A percentile compares a stretch with the other conserved stretches of the same genome.
phyloP scores from a whole-genome alignment of 2,797 vertebrate species.

The Hippoglossus hippoglossus region DNA sequence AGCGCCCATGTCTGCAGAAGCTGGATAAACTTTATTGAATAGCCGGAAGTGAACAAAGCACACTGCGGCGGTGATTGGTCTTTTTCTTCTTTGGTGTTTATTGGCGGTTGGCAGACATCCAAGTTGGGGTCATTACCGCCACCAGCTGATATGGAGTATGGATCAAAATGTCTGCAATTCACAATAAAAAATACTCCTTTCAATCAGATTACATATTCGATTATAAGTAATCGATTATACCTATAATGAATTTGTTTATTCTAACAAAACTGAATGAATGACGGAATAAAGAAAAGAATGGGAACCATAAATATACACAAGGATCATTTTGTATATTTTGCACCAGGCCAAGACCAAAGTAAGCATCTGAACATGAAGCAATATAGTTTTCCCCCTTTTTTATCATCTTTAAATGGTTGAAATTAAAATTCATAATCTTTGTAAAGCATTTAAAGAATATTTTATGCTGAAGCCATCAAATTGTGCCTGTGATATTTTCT shows the following conservation, averaged over 20 bases:
- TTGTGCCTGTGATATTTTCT: too few species aligned
- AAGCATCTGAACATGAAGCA: background rate
- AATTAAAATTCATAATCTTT: background rate
- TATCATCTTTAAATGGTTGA: background rate
- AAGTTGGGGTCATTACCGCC: too few species aligned
- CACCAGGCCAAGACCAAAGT: background rate
- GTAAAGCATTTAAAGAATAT: too few species aligned
- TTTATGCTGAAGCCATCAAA: too few species aligned
- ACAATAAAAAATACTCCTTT: too few species aligned
- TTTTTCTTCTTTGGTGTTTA: background rate
- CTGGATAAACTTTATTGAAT: conserved; percentile 66
- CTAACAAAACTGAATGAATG: background rate
- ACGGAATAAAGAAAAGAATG: background rate
- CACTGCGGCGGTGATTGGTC: conserved; percentile 50
- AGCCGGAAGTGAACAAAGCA: conserved; percentile 38
- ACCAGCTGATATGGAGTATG: too few species aligned
- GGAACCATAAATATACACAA: too few species aligned
- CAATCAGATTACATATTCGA: too few species aligned
- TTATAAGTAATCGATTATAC: too few species aligned
- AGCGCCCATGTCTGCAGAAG: conserved; percentile 77
- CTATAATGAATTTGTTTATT: background rate
- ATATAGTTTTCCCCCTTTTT: background rate
- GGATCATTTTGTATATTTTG: background rate
- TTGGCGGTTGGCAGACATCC: too few species aligned
- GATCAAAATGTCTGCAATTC: too few species aligned